Evolutionary conservation across 2,113 vertebrate species (phyloP).

Genomic region (Forbesichthys papilliferus): DNA sequence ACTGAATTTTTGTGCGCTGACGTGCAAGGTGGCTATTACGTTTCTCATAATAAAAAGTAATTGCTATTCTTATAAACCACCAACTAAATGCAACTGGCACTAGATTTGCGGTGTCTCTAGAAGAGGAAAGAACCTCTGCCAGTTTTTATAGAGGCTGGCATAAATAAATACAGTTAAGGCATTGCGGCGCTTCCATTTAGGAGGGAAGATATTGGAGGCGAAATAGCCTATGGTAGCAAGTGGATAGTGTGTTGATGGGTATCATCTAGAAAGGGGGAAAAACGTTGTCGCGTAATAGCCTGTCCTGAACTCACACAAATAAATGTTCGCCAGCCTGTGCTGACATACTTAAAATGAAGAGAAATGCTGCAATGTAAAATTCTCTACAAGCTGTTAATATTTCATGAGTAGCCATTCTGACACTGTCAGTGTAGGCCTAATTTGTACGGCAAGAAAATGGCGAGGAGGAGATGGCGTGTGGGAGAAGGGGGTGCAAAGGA

Average conservation of each 20-base stretch:
- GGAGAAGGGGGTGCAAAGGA: conserved; percentile 7
- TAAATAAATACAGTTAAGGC: conserved; percentile 16
- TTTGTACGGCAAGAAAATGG: conserved; percentile 58
- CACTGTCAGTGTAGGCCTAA: conserved; percentile 67
- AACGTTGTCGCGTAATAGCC: conserved; percentile 43
- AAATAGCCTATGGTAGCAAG: conserved; percentile 14
- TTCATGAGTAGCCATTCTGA: conserved; percentile 76
- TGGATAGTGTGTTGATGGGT: conserved; percentile 45
- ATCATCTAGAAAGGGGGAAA: conserved; percentile 38
- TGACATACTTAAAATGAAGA: conserved; percentile 75
- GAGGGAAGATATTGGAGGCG: conserved; percentile 12
- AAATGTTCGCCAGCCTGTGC: conserved; percentile 63
- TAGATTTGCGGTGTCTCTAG: conserved; percentile 21
- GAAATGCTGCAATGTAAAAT: conserved; percentile 71
- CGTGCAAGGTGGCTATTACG: no score
- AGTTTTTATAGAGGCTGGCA: conserved; percentile 25
- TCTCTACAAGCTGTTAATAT: conserved; percentile 79
- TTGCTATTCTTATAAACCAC: conserved; percentile 31
- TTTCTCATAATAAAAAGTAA: conserved; percentile 4
- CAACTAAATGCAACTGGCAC: conserved; percentile 47
- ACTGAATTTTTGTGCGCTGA: not conserved
- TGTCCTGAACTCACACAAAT: conserved; percentile 64
- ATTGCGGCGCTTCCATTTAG: conserved; percentile 13
- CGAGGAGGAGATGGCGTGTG: not conserved
- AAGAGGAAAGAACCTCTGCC: conserved; percentile 24